Percentiles rank a stretch among this genome's conserved stretches.
Conservation (phyloP, 1,140 invertebrate species). For the Ceratina calcarata region DNA sequence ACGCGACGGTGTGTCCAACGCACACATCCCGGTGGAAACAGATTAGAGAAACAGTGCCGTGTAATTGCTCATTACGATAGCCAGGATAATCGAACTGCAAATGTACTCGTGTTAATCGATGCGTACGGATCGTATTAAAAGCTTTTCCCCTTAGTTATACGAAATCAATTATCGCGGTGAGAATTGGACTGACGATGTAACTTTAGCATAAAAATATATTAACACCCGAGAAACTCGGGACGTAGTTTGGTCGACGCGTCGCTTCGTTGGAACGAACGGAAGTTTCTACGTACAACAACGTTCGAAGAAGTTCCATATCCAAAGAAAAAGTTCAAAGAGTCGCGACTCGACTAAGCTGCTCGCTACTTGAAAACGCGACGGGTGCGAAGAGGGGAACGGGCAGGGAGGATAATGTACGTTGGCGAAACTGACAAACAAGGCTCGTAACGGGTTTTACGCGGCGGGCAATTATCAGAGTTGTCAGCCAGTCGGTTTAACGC, state of each 20-base stretch:
- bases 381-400: neutral
- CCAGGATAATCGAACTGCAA: constrained; percentile 59
- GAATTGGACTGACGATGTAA: no score
- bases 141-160: constrained; percentile 1
- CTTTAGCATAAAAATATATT: no score
- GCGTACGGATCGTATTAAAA: neutral
- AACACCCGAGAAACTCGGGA: no score
- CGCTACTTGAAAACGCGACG: constrained; percentile 13
- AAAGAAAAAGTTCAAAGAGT: no score
- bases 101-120: constrained; percentile 55
- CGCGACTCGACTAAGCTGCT: no score
- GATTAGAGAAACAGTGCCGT: constrained; percentile 33
- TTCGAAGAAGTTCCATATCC: no score
- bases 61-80: constrained; percentile 59
- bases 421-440: constrained; percentile 69
- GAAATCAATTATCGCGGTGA: neutral
- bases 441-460: constrained; percentile 76
- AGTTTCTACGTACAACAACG: no score
- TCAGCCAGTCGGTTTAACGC: constrained; percentile 77
- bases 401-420: constrained; percentile 48
- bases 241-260: neutral
- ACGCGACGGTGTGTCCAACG: constrained; percentile 40
- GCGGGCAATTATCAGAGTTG: constrained; percentile 78
- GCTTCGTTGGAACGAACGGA: no score
- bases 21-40: constrained; percentile 32